Evolutionary conservation across 1,140 invertebrate genomes (phyloP).

Genomic region (Zaprionus kolodkinae): DNA sequence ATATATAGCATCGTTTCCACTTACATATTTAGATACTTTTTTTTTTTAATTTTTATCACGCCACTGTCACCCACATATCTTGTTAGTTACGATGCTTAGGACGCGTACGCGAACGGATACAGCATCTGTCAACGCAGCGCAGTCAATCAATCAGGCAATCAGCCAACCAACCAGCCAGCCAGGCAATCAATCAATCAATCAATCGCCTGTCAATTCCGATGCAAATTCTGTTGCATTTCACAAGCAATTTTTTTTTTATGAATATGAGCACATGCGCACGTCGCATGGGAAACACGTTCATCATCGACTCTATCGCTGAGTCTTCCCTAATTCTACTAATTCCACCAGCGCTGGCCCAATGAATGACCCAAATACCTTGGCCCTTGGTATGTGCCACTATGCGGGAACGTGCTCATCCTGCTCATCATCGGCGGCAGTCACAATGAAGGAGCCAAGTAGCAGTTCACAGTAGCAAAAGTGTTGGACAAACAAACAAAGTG

Average conservation of each 20-base stretch:
- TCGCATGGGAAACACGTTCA: neutral
- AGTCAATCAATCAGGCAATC: neutral
- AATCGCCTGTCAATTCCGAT: conserved; percentile 18
- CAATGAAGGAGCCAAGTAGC: neutral
- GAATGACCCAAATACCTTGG: neutral
- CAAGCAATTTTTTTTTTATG: neutral
- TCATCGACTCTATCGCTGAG: neutral
- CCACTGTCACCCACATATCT: neutral
- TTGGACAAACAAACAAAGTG: conserved; percentile 10
- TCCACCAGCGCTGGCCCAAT: neutral
- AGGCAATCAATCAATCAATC: conserved; percentile 22
- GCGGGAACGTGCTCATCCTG: conserved; percentile 12
- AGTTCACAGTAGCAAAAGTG: conserved; percentile 2
- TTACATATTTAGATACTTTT: neutral
- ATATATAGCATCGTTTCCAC: neutral
- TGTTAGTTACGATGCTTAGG: neutral
- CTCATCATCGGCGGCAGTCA: neutral
- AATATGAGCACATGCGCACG: conserved; percentile 13
- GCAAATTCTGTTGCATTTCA: conserved; percentile 16
- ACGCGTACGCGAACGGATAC: conserved; percentile 3
- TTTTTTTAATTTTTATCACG: neutral
- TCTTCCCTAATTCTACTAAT: neutral
- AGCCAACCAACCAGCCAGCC: neutral
- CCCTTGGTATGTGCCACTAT: neutral
- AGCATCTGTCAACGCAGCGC: conserved; percentile 11